Conservation (phyloP, 2,888 invertebrate genomes). For the Heliconius aoede region DNA sequence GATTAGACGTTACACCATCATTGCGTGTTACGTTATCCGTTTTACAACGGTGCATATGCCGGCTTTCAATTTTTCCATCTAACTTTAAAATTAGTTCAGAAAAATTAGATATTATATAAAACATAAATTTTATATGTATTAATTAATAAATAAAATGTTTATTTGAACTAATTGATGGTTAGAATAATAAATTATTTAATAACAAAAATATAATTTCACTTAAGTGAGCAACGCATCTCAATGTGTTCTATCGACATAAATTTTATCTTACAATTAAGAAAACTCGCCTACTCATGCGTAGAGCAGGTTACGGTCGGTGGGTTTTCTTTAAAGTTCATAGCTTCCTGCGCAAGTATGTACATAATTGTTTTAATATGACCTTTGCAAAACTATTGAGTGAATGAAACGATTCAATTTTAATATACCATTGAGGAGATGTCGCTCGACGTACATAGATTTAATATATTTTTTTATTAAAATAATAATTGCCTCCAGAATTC, state of each 20-base stretch:
- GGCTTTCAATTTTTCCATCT: conserved; percentile 44
- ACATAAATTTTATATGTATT: conserved; percentile 27
- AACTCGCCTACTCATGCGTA: conserved; percentile 65
- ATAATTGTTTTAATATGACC: conserved; percentile 58
- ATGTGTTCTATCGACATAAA: conserved; percentile 42
- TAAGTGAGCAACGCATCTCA: conserved; percentile 16
- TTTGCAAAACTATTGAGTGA: conserved; percentile 50
- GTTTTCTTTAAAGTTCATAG: conserved; percentile 67
- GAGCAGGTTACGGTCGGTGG: conserved; percentile 63
- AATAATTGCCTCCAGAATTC: no score
- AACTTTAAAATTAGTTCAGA: conserved; percentile 36
- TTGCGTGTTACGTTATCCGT: conserved; percentile 68
- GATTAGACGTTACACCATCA: conserved; percentile 62
- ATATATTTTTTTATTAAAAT: neutral
- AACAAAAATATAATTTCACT: neutral
- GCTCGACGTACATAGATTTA: neutral
- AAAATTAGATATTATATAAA: conserved; percentile 40
- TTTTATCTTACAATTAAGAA: conserved; percentile 57
- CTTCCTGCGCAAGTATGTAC: conserved; percentile 57
- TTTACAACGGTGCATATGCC: conserved; percentile 42
- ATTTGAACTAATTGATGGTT: neutral
- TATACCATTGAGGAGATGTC: conserved; percentile 9
- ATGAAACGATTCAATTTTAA: conserved; percentile 16
- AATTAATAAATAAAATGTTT: conserved; percentile 22
- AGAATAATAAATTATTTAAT: conserved; percentile 2